Evolutionary conservation across 2,888 invertebrate genomes (phyloP), one percentile per base, ranked within the genome.

Genomic region (Scelioninae gen. 1): DNA sequence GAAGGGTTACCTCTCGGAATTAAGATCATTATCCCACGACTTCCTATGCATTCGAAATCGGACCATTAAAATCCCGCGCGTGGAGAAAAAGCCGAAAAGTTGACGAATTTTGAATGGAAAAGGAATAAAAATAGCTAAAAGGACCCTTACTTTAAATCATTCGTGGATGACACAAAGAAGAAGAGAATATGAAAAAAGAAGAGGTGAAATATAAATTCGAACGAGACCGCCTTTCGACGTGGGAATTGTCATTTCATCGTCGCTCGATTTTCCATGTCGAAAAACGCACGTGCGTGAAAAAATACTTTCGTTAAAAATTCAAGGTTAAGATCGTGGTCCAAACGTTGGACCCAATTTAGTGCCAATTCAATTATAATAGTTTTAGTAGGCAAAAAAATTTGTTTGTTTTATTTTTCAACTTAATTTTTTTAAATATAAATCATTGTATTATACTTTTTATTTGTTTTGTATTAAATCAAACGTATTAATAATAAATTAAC

Each of bases 251-350:
- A 76, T 78, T 75, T 71, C 69, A 78, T 75, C 78, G 63, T 74
- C 68, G 63, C 47, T 55, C 65, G 53, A 78, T 74, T 79, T 79
- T 79, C 75, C 71, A 76, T 76, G 71, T 29, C 75, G 83, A 79
- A 83, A 82, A 78, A 77, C 71, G 69, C 75, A 69, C 75, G 78
- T 75, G 75, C 75, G 71, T 83, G 71, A 71, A 83, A 34, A 83
- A 76, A 77, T 55, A 68, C 51, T 62, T 76, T 76, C 71, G 79
- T 75, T 77, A 65, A 75, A 66, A 79, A 75, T 75, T 65, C 45
- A n/a, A n/a, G n/a, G n/a, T 71, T 7, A 15, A 56, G 49, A 63
- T 71, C 62, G 29, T 31, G 43, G 15, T 29, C 47, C 55, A 47
- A 80, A 80, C 40, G 68, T 60, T 38, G 56, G 71, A 23, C 53